Evolutionary conservation across 2,888 invertebrate genomes (phyloP).

Genomic region (Megamerina dolium): DNA sequence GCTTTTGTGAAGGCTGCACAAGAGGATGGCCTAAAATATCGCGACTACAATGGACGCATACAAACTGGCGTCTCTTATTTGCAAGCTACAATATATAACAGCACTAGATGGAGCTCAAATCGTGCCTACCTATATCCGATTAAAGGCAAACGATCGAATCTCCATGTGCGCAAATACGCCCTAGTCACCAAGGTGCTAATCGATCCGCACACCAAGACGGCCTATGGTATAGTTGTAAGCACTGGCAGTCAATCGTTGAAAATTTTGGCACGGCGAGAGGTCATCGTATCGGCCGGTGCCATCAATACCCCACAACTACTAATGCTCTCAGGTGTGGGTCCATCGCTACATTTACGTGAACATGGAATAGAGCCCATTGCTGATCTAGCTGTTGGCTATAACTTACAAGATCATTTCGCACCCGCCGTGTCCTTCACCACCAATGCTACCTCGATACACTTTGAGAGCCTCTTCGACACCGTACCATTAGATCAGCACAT

Average conservation of each 20-base stretch:
- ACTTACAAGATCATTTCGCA: slow-evolving; percentile 60
- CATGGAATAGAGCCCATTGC: slow-evolving; percentile 54
- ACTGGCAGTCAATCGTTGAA: slow-evolving; percentile 47
- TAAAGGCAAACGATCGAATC: slow-evolving; percentile 51
- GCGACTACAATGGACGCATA: slow-evolving; percentile 61
- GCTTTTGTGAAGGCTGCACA: slow-evolving; percentile 59
- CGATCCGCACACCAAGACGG: slow-evolving; percentile 49
- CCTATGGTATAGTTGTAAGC: slow-evolving; percentile 55
- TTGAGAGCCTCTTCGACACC: slow-evolving; percentile 23
- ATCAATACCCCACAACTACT: slow-evolving; percentile 76
- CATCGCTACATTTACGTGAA: slow-evolving; percentile 53
- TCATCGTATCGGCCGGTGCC: slow-evolving; percentile 70
- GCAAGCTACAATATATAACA: slow-evolving; percentile 56
- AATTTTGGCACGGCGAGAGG: slow-evolving; percentile 58
- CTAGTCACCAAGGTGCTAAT: slow-evolving; percentile 56
- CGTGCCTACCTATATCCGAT: slow-evolving; percentile 57
- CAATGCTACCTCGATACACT: slow-evolving; percentile 40
- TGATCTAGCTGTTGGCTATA: slow-evolving; percentile 59
- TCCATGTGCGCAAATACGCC: slow-evolving; percentile 54
- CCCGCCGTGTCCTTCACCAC: slow-evolving; percentile 61
- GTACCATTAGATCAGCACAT: slow-evolving; percentile 25
- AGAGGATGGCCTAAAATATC: slow-evolving; percentile 56
- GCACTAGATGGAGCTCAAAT: slow-evolving; percentile 55
- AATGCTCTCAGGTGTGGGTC: slow-evolving; percentile 71
- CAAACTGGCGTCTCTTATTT: slow-evolving; percentile 58